Base-by-base conservation (phyloP, 1,140 invertebrate genomes). In the Oedothorax gibbosus region DNA sequence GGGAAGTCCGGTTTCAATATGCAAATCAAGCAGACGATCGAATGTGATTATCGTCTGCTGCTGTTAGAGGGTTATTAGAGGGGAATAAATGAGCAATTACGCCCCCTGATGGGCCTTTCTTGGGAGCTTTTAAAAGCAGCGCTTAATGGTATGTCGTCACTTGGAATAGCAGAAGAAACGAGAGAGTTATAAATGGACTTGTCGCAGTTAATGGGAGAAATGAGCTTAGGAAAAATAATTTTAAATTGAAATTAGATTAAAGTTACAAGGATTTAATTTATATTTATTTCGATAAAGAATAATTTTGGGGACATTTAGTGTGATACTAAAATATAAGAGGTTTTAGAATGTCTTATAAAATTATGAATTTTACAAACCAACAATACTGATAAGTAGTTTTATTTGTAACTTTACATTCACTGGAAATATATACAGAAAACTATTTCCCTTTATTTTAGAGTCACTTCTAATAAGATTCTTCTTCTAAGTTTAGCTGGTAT, bases 81-180 rank as follows among this genome's bases (percentile, higher is more conserved):
- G 54, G 21, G 68, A 81, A 82, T 54, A 64, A 82, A 82, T 64
- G 80, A 82, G 80, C 80, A 62, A 82, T 82, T 82, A 82, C n/a
- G 18, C 56, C 57, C 18, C 50, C 35, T 21, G 65, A 60, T 18
- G 75, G 56, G 53, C 56, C 20, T 64, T 77, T 77, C 75, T 77
- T 21, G 60, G 56, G 11, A 51, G 35, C 54, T 49, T 64, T 77
- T 77, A 71, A 71, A 71, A 54, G 69, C 50, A 21, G 15, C 69
- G 54, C 69, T 71, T 71, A 71, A 71, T 49, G 50, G 50, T 35
- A 35, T 71, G 54, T 71, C 69, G 20, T 51, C n/a, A 18, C 54
- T 57, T 60, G 72, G 12, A 75, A 75, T 62, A 21, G 56, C 21
- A 21, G 18, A 75, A 75, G 72, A 75, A 57, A 75, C 20, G 35